Percentiles rank a stretch among this genome's conserved stretches.
phyloP scores from a whole-genome alignment of 2,797 vertebrate genomes.

The Chelon labrosus region DNA sequence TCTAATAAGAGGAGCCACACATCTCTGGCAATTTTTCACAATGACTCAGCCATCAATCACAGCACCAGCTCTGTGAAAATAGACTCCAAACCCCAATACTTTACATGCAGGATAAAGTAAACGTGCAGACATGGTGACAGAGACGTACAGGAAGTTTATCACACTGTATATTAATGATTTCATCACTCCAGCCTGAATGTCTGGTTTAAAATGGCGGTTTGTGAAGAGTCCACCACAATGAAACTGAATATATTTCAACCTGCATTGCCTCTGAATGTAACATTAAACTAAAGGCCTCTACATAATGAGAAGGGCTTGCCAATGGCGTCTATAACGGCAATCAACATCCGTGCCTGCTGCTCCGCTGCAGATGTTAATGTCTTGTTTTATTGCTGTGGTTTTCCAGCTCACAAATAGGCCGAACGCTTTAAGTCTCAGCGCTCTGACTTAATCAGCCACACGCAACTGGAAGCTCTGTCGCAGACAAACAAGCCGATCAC shows the following conservation, averaged over 20 bases:
- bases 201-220: too few species aligned
- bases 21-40: conserved; percentile 46
- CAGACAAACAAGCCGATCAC: not conserved
- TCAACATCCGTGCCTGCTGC: not conserved
- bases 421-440: not conserved
- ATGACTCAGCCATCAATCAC: conserved; percentile 67
- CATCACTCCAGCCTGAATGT: not conserved
- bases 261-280: not conserved
- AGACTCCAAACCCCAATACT: not conserved
- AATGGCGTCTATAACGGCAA: not conserved
- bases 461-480: not conserved
- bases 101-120: conserved; percentile 14
- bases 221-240: not conserved
- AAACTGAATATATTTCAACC: not conserved
- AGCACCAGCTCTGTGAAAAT: conserved; percentile 18
- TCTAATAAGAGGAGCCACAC: conserved; percentile 42
- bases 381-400: not conserved
- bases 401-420: not conserved
- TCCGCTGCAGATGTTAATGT: not conserved
- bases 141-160: conserved; percentile 1
- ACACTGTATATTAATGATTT: not conserved
- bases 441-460: not conserved
- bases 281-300: not conserved
- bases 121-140: not conserved
- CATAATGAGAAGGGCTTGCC: not conserved